These are phyloP conservation scores for Archips xylosteana DNA, from an alignment of 2,888 invertebrate species.

Conservation along the genomic window DNA sequence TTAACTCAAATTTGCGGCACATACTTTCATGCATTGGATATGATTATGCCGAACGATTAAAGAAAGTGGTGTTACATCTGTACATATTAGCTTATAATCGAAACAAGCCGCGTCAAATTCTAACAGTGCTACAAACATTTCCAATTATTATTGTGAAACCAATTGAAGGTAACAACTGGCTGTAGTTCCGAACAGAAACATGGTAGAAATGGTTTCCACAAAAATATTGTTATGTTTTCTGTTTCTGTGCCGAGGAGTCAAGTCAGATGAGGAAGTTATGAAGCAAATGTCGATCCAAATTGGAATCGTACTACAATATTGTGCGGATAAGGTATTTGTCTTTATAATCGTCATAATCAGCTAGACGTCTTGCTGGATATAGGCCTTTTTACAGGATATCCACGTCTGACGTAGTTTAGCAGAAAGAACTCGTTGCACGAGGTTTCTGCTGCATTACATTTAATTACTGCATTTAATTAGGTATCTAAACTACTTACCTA, in stretches of 20 bases:
- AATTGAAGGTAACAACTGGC: background rate
- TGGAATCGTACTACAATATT: background rate
- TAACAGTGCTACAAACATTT: background rate
- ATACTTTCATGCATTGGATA: no score
- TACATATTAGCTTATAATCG: background rate
- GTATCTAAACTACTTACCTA: no score
- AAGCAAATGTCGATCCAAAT: background rate
- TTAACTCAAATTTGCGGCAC: no score
- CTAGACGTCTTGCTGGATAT: no score
- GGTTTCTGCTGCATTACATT: no score
- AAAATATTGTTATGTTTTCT: background rate
- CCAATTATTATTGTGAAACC: background rate
- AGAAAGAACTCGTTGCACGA: no score
- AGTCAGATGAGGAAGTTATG: background rate
- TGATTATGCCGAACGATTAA: no score
- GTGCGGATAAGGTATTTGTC: background rate
- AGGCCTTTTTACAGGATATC: no score
- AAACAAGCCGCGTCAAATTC: background rate
- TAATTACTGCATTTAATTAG: no score
- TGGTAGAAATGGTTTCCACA: background rate
- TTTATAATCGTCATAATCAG: no score
- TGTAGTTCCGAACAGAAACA: background rate
- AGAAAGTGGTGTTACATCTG: no score
- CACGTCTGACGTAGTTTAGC: no score
- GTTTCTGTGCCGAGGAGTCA: background rate